Conservation (phyloP, 2,888 invertebrate species). For the Orthosia gracilis region DNA sequence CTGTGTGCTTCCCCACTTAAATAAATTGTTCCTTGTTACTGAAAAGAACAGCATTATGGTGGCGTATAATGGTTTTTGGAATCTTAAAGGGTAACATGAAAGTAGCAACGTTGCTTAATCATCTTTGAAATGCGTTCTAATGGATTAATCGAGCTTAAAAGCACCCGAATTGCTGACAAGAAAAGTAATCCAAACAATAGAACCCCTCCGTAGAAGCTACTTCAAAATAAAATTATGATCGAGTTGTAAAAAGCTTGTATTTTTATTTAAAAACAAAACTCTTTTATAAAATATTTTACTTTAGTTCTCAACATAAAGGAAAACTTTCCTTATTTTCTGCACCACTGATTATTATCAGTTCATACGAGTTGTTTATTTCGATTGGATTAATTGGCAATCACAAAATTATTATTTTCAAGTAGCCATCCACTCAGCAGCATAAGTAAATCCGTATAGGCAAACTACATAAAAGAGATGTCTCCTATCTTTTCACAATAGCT, state of each 20-base stretch:
- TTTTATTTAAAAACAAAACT: constrained; percentile 22
- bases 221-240: constrained; percentile 43
- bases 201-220: constrained; percentile 34
- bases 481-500: constrained; percentile 1
- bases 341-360: constrained; percentile 2
- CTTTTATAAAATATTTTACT: neutral
- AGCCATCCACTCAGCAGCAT: neutral
- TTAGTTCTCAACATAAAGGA: neutral
- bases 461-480: constrained; percentile 1
- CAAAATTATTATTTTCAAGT: neutral
- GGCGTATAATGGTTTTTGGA: constrained; percentile 72
- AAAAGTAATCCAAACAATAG: constrained; percentile 55
- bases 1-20: constrained; percentile 79
- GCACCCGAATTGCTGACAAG: constrained; percentile 46
- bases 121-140: constrained; percentile 74
- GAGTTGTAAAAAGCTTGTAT: constrained; percentile 6
- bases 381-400: constrained; percentile 12
- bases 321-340: neutral
- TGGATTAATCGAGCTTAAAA: constrained; percentile 68
- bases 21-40: constrained; percentile 86
- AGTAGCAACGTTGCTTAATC: constrained; percentile 83
- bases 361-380: neutral
- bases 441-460: constrained; percentile 13
- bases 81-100: constrained; percentile 77
- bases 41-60: constrained; percentile 79